A percentile compares a stretch with the other conserved stretches of the same genome.
phyloP scores from a whole-genome alignment of 2,888 invertebrate species.

The Archaeoteleia sp. region DNA sequence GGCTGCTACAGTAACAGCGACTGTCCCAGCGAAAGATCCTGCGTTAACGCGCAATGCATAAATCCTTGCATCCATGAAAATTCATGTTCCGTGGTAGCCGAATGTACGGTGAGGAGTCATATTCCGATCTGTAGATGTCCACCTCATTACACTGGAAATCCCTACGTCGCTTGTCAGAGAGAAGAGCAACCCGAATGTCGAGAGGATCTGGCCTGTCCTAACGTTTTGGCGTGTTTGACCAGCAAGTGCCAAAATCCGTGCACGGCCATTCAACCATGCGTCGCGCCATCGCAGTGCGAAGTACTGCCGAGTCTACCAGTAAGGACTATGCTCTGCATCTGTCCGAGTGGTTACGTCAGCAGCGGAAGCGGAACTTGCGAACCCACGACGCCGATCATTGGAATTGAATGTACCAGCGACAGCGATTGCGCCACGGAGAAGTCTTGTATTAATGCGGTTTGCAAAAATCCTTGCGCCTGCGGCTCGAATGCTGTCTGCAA shows the following conservation, averaged over 20 bases:
- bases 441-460: conserved; percentile 87
- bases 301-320: conserved; percentile 89
- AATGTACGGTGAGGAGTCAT: conserved; percentile 88
- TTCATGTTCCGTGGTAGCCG: conserved; percentile 85
- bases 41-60: conserved; percentile 89
- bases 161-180: conserved; percentile 86
- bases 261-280: conserved; percentile 84
- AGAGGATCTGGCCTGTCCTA: conserved; percentile 88
- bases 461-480: conserved; percentile 89
- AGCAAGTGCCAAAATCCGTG: conserved; percentile 91
- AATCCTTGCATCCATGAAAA: conserved; percentile 88
- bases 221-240: conserved; percentile 86
- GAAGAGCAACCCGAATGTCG: conserved; percentile 85
- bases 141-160: conserved; percentile 84
- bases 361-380: conserved; percentile 88
- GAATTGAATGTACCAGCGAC: conserved; percentile 83
- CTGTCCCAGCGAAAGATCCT: conserved; percentile 89
- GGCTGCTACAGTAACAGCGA: conserved; percentile 92
- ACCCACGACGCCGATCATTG: conserved; percentile 80
- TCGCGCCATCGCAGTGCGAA: conserved; percentile 86
- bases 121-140: conserved; percentile 91
- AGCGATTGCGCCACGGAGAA: conserved; percentile 86
- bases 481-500: conserved; percentile 90
- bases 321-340: conserved; percentile 91
- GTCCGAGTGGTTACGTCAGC: conserved; percentile 91